A percentile compares a stretch with the other conserved stretches of the same genome.
phyloP scores from a whole-genome alignment of 2,888 invertebrate genomes.

The Habrosyne pyritoides region DNA sequence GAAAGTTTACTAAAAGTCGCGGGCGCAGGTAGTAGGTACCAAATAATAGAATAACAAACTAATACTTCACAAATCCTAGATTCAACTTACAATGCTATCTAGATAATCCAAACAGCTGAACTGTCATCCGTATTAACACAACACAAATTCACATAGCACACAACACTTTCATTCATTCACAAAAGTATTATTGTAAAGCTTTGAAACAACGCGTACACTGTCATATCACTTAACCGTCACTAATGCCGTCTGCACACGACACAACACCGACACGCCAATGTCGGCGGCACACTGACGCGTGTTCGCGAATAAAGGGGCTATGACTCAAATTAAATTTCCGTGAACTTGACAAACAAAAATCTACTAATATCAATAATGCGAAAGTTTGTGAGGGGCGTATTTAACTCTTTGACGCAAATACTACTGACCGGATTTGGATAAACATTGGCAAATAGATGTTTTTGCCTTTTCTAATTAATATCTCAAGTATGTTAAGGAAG shows the following conservation, averaged over 20 bases:
- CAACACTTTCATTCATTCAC: background rate
- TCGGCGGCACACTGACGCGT: background rate
- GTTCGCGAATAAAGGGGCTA: background rate
- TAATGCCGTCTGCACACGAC: background rate
- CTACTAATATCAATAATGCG: background rate
- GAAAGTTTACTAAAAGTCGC: too few species aligned
- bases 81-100: background rate
- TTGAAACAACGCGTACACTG: background rate
- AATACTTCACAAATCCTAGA: too few species aligned
- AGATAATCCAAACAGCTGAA: background rate
- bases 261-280: constrained; percentile 2
- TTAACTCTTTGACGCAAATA: background rate
- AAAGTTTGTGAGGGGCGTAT: background rate
- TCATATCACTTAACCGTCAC: background rate
- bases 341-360: background rate
- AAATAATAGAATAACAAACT: too few species aligned
- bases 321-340: background rate
- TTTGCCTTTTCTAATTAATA: too few species aligned
- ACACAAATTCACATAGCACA: background rate
- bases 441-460: too few species aligned
- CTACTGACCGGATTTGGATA: too few species aligned
- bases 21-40: too few species aligned
- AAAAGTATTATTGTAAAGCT: background rate
- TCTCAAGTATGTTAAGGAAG: too few species aligned
- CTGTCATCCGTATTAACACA: background rate